Base-by-base conservation (phyloP, 2,113 vertebrate species). In the Paradoxurus hermaphroditus region DNA sequence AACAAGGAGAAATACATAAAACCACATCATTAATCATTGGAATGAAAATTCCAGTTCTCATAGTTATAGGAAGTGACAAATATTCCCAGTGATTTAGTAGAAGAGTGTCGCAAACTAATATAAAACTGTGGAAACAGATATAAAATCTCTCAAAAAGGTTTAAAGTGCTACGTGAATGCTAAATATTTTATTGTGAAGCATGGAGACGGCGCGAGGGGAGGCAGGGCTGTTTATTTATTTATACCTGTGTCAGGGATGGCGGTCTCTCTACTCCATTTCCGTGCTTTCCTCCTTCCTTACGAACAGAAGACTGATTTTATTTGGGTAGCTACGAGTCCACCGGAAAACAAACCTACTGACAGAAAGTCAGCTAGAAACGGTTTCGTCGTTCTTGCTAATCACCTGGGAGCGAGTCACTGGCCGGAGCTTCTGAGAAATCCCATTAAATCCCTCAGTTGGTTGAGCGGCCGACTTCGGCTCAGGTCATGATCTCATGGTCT, bases 1-100 rank as follows among this genome's bases (percentile, higher is more conserved):
- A 91, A 82, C 93, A 94, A 77, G 31, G 41, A 95, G 36, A 89
- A 91, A 86, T 75, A 62, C 4, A 86, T 86, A 91, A 49, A 96
- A 83, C 6, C 53, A 63, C 27, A 68, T 34, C 81, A 89, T 96
- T 90, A 86, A 91, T 97, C 95, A 94, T 68, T 15, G 73, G 89
- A 83, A 63, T n/a, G n/a, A 85, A 97, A 83, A 63, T 86, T 63
- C 90, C 72, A 63, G 36, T 36, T 83, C 95, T 78, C 49, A 18
- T 12, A 68, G 87, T 78, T 49, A 18, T 18, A 68, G 87, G 77
- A 94, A 97, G 41, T 23, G 49, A 97, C 89, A 96, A 79, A 91
- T 49, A 87, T 65, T 95, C 51, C 78, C 36, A 56, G 39, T 62
- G 77, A 96, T 92, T 96, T 84, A 90, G 67, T 53, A 77, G 85